These are phyloP conservation scores for Lutjanus erythropterus DNA, from an alignment of 2,113 vertebrate species.

Conservation along the genomic window DNA sequence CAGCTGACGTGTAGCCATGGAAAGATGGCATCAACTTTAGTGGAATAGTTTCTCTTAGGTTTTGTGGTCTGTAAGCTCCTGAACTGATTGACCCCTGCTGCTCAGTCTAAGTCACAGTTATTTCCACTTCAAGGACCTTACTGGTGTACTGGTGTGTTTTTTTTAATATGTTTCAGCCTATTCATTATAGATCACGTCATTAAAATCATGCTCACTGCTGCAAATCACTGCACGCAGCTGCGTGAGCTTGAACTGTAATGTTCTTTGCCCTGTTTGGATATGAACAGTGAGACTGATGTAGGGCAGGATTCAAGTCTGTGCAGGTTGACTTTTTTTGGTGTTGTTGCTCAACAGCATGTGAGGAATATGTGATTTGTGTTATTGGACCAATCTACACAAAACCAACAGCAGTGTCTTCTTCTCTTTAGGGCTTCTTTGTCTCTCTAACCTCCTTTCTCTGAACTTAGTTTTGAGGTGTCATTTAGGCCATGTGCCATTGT, in stretches of 20 bases:
- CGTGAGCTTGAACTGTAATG: background rate
- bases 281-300: background rate
- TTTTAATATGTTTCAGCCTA: background rate
- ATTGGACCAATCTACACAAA: background rate
- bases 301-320: conserved; percentile 21
- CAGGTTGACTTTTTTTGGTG: background rate
- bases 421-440: background rate
- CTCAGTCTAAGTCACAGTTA: conserved; percentile 4
- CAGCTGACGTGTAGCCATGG: conserved; percentile 47
- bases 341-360: background rate
- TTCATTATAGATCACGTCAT: background rate
- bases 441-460: background rate
- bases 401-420: background rate
- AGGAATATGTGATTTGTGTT: conserved; percentile 1
- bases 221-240: background rate
- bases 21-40: conserved; percentile 53
- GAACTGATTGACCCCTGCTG: conserved; percentile 42
- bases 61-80: conserved; percentile 26
- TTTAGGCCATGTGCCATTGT: no score
- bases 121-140: conserved; percentile 11
- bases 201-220: background rate
- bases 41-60: conserved; percentile 15
- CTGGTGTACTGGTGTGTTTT: background rate
- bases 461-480: background rate
- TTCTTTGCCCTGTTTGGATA: background rate